Base-by-base conservation (phyloP, 2,113 vertebrate species). In the Pavo muticus region DNA sequence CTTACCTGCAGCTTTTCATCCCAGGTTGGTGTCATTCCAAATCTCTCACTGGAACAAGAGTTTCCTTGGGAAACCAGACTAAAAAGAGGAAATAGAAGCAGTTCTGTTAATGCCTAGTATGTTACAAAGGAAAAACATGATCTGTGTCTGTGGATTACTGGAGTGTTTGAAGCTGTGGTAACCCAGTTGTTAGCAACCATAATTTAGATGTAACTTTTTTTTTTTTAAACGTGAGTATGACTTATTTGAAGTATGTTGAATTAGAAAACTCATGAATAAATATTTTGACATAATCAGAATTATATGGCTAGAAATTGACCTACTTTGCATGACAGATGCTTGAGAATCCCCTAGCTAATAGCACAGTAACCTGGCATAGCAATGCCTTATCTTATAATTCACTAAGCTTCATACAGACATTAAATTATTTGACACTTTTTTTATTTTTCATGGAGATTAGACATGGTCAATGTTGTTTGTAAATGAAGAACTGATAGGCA, bases 201-300 rank as follows among this genome's bases (percentile, higher is more conserved):
- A 81, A 97, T 96, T 97, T 92, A 87, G 88, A 94, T 92, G 16
- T 90, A 29, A 29, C 27, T 27, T 27, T 50, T 61, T 83, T 93
- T 88, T 89, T 74, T 40, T 54, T 29, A 29, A 57, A 88, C 73
- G 92, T 93, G 97, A 97, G 93, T 97, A 91, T 15, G 65, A 95
- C 77, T 97, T 94, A 92, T 81, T 97, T 97, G 87, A 97, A 97
- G 92, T 97, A 81, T 81, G 74, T 90, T 97, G 96, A 97, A 96
- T 97, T 97, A 93, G 65, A 94, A 97, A 96, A 95, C 92, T 95
- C 96, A 96, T 95, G 92, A 98, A 97, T 97, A 98, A 98, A 97
- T 97, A 95, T 96, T 96, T 97, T 96, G 96, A 96, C 96, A 96
- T 96, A 97, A 97, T 97, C 96, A 97, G 95, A 98, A 97, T 97